These are phyloP conservation scores for Rhineura floridana DNA, from an alignment of 2,113 vertebrate species.

Conservation along the genomic window DNA sequence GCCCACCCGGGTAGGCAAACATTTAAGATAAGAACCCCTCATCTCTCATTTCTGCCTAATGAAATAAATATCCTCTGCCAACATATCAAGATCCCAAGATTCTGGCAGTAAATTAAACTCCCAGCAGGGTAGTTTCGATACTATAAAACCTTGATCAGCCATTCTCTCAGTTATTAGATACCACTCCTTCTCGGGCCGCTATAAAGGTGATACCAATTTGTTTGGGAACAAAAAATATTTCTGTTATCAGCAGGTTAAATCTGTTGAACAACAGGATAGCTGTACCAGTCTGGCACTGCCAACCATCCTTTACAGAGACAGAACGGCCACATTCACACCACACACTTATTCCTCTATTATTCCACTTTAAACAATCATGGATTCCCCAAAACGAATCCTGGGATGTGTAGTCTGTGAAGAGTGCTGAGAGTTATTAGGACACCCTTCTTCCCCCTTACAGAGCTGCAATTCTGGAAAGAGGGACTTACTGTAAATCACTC, in stretches of 20 bases:
- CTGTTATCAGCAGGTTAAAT: not conserved
- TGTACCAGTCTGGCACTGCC: too few species aligned
- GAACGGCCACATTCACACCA: not conserved
- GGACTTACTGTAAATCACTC: too few species aligned
- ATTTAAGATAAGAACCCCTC: not conserved
- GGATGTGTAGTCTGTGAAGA: too few species aligned
- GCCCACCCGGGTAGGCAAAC: not conserved
- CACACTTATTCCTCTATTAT: too few species aligned
- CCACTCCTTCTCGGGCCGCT: not conserved
- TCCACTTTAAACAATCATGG: too few species aligned
- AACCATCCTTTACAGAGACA: not conserved
- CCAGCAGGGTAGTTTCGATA: not conserved
- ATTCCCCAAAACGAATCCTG: too few species aligned
- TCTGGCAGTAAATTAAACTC: not conserved
- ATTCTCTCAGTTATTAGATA: not conserved
- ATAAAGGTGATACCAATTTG: not conserved
- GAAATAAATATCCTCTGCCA: constrained; percentile 7
- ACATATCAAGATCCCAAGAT: not conserved
- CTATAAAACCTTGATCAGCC: not conserved
- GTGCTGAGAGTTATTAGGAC: too few species aligned
- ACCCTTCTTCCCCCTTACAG: too few species aligned
- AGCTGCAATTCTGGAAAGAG: too few species aligned
- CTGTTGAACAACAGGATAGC: not conserved
- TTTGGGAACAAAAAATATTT: not conserved
- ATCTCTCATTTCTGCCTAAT: constrained; percentile 10